Conservation (phyloP, 2,113 vertebrate genomes). For the Tachysurus fulvidraco region DNA sequence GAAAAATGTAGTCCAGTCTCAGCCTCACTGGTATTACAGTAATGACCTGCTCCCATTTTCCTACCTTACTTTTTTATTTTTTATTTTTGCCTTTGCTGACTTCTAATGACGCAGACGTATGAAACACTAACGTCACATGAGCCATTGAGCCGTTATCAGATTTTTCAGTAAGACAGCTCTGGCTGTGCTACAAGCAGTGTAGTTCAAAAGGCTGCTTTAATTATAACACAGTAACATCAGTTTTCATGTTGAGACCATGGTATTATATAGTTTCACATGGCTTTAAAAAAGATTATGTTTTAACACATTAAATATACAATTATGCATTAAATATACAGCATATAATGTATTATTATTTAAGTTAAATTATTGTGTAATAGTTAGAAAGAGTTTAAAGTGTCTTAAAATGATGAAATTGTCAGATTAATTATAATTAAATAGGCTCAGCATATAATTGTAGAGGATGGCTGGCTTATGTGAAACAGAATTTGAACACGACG, state of each 20-base stretch:
- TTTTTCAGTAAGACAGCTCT: not conserved
- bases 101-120: not conserved
- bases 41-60: not conserved
- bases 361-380: not conserved
- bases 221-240: not conserved
- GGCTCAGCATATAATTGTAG: not conserved
- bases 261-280: not conserved
- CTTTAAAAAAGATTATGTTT: not conserved
- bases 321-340: not conserved
- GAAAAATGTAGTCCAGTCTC: not conserved
- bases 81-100: not conserved
- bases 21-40: not conserved
- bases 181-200: not conserved
- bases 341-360: not conserved
- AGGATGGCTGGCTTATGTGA: not conserved
- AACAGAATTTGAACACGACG: not conserved
- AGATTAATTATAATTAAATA: not conserved
- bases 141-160: not conserved
- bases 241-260: not conserved
- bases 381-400: not conserved
- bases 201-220: not conserved
- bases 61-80: not conserved
- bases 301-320: not conserved
- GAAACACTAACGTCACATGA: not conserved
- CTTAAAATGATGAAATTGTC: not conserved